Conservation (phyloP, 2,888 invertebrate genomes). For the Petrolisthes manimaculis region DNA sequence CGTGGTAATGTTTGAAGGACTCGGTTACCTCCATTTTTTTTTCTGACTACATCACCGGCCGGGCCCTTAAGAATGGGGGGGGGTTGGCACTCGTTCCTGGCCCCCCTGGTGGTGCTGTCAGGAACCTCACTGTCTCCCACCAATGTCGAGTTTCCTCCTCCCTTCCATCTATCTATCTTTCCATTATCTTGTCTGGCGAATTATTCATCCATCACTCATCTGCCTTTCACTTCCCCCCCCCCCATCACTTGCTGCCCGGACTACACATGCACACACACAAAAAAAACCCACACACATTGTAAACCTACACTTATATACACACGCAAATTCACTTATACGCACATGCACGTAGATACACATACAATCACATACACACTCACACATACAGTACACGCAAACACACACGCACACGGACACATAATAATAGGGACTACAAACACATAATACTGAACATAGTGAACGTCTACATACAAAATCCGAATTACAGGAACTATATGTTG, state of each 20-base stretch:
- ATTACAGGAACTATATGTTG: too few species aligned
- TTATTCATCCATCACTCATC: neutral
- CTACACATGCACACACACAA: neutral
- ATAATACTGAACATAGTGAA: too few species aligned
- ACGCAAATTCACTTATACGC: neutral
- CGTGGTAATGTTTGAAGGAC: too few species aligned
- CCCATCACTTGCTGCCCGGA: neutral
- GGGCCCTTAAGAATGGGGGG: too few species aligned
- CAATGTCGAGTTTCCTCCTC: neutral
- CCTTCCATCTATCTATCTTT: neutral
- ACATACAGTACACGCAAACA: slow-evolving; percentile 8
- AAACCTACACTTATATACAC: neutral
- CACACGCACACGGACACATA: slow-evolving; percentile 8
- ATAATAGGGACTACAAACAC: too few species aligned
- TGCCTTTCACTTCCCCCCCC: neutral
- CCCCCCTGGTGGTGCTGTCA: too few species aligned
- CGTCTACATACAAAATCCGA: too few species aligned
- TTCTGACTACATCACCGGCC: too few species aligned
- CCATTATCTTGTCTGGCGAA: neutral
- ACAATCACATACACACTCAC: neutral
- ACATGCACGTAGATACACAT: neutral
- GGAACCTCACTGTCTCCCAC: too few species aligned
- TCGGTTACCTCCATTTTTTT: too few species aligned
- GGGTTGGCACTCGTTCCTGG: neutral
- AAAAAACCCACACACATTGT: neutral